Conservation (phyloP, 2,797 vertebrate species). For the Saxicola maurus region DNA sequence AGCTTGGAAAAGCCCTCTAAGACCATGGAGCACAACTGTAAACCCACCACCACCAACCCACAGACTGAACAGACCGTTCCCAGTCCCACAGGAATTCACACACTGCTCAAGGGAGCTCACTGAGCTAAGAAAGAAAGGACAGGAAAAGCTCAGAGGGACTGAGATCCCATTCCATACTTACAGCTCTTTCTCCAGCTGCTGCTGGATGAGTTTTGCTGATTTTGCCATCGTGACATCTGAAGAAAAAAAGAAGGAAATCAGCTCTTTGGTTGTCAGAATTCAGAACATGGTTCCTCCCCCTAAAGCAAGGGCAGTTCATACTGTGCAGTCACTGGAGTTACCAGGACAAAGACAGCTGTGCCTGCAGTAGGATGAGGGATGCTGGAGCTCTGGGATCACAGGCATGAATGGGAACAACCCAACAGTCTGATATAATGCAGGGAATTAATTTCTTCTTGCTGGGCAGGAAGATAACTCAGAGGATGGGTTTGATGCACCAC, state of each 20-base stretch:
- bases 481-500: background rate
- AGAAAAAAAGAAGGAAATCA: background rate
- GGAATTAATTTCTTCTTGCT: background rate
- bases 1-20: background rate
- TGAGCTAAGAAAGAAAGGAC: background rate
- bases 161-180: slow-evolving; percentile 76
- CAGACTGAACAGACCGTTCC: background rate
- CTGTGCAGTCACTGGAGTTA: background rate
- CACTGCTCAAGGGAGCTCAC: background rate
- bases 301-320: background rate
- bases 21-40: rapidly evolving
- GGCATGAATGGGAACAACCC: background rate
- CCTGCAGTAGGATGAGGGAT: background rate
- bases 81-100: background rate
- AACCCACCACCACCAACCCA: background rate
- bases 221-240: slow-evolving; percentile 95
- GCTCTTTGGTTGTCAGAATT: background rate
- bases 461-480: background rate
- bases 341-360: rapidly evolving
- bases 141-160: background rate
- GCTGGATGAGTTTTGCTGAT: slow-evolving; percentile 95
- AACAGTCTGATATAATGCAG: rapidly evolving
- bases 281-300: background rate
- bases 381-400: background rate
- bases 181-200: slow-evolving; percentile 96